These are phyloP conservation scores for Phenganax marumi DNA, from an alignment of 92 coral and sea anemone genomes.

Conservation along the genomic window DNA sequence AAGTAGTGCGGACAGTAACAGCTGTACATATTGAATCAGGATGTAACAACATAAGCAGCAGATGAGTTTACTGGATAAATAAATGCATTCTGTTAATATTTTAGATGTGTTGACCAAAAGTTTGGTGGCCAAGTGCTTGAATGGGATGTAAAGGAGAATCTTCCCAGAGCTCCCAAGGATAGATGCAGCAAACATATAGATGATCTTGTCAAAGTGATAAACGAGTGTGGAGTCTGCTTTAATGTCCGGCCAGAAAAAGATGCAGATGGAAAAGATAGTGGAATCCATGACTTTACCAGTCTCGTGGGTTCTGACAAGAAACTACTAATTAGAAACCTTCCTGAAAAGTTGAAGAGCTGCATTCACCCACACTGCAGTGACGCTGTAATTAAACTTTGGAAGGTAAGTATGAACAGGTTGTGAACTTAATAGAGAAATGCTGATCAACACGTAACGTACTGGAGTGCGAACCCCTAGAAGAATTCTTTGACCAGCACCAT, in stretches of 20 bases:
- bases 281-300: conserved; percentile 13
- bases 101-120: conserved; percentile 41
- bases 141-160: conserved; percentile 41
- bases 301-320: conserved; percentile 25
- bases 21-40: no score
- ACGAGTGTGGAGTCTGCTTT: conserved; percentile 16
- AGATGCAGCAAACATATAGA: conserved; percentile 31
- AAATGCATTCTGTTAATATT: neutral
- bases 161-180: conserved; percentile 20
- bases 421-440: neutral
- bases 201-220: conserved; percentile 34
- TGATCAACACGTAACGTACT: no score
- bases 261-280: conserved; percentile 22
- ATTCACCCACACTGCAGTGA: conserved; percentile 1
- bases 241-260: conserved; percentile 2
- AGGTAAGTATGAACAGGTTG: neutral
- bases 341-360: conserved; percentile 13
- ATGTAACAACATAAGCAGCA: neutral
- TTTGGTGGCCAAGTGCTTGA: conserved; percentile 35
- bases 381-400: neutral
- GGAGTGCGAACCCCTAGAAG: no score
- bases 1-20: no score
- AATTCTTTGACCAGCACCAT: no score
- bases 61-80: conserved; percentile 3
- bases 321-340: neutral